These are phyloP conservation scores for Argynnis bischoffii DNA, from an alignment of 2,888 invertebrate genomes.

Conservation along the genomic window DNA sequence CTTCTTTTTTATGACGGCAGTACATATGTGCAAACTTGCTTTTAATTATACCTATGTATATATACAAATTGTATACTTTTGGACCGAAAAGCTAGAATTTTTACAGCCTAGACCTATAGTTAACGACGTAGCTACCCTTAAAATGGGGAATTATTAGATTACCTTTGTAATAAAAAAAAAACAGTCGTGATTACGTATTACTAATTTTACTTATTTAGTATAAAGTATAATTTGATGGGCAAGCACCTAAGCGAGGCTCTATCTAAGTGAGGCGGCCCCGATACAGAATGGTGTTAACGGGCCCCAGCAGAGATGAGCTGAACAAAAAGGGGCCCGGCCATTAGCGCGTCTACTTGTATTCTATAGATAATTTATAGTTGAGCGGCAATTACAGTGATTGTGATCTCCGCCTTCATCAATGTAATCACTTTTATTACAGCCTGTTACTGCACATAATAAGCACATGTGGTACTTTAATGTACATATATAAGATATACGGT, in stretches of 20 bases:
- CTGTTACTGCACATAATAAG: slow-evolving; percentile 16
- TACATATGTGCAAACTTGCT: no score
- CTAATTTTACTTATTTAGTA: background rate
- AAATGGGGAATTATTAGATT: no score
- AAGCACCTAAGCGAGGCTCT: slow-evolving; percentile 3
- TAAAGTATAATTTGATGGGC: background rate
- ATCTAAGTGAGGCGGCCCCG: background rate
- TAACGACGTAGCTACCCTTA: no score
- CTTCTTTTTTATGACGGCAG: no score
- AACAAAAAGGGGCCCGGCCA: slow-evolving; percentile 23
- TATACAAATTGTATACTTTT: no score
- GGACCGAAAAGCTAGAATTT: no score
- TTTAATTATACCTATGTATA: no score
- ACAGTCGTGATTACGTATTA: no score
- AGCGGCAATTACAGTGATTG: slow-evolving; percentile 17
- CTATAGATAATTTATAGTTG: slow-evolving; percentile 25
- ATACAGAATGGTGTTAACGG: background rate
- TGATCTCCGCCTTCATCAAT: slow-evolving; percentile 22
- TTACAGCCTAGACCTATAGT: no score
- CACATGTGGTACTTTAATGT: slow-evolving; percentile 3
- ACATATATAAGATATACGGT: background rate
- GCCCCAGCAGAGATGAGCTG: background rate
- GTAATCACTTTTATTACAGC: slow-evolving; percentile 16
- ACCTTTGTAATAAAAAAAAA: no score
- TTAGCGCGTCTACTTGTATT: slow-evolving; percentile 24